phyloP scores from a whole-genome alignment of 2,113 vertebrate genomes.

The Galemys pyrenaicus region DNA sequence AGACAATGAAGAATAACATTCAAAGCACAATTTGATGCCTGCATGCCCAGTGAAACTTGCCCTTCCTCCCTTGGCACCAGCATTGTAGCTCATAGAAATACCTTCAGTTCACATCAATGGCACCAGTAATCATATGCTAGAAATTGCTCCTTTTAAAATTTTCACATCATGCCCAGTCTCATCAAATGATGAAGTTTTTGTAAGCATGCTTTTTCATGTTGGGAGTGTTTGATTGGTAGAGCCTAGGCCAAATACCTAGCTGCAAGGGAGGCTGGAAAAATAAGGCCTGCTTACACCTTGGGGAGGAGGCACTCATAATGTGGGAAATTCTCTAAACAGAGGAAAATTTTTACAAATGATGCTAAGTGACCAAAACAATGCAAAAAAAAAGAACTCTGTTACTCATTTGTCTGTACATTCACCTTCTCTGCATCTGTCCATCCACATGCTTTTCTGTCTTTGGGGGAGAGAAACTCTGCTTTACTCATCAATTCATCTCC shows the following conservation, averaged over 20 bases:
- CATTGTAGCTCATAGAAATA: neutral
- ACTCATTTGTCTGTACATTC: neutral
- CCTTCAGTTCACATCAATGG: neutral
- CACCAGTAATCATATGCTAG: neutral
- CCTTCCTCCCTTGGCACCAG: neutral
- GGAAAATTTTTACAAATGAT: neutral
- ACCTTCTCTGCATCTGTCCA: neutral
- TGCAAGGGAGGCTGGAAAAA: neutral
- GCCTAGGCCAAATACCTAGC: neutral
- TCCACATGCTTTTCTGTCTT: neutral
- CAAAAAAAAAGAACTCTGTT: no score
- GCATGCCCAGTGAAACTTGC: neutral
- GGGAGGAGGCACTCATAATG: neutral
- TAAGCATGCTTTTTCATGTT: neutral
- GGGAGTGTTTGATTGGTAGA: neutral
- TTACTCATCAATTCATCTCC: neutral
- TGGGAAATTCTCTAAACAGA: neutral
- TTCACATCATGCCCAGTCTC: no score
- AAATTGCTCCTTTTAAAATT: neutral
- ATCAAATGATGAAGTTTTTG: neutral
- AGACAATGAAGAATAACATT: neutral
- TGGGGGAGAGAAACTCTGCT: neutral
- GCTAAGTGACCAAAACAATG: neutral
- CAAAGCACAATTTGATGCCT: no score
- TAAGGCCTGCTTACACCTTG: neutral